These are phyloP conservation scores for Epinephelus lanceolatus DNA, from an alignment of 2,113 vertebrate species.

Conservation along the genomic window DNA sequence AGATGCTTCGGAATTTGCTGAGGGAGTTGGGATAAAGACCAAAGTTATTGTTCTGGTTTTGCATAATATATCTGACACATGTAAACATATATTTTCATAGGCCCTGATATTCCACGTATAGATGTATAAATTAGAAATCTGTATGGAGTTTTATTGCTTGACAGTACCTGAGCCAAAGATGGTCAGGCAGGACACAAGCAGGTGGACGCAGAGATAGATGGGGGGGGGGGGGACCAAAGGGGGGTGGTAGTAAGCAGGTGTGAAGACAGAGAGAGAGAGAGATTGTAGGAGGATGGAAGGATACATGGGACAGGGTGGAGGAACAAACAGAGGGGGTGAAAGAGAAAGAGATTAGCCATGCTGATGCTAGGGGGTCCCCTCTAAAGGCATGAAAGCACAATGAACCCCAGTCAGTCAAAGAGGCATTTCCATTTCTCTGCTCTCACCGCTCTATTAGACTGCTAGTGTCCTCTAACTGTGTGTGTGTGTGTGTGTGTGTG, in stretches of 20 bases:
- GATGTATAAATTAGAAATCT: not conserved
- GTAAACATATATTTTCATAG: not conserved
- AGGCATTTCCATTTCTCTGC: constrained; percentile 60
- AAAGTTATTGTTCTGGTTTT: too few relatives aligned
- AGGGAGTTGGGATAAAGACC: not conserved
- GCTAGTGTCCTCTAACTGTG: constrained; percentile 13
- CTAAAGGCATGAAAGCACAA: constrained; percentile 66
- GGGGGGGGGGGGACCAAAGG: not conserved
- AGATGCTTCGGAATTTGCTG: not conserved
- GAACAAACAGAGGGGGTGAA: constrained; percentile 13
- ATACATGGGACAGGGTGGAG: constrained; percentile 5
- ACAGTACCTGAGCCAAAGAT: not conserved
- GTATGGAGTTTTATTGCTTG: not conserved
- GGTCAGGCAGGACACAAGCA: not conserved
- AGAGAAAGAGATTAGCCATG: constrained; percentile 53
- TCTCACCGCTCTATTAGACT: constrained; percentile 56
- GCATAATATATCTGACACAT: not conserved
- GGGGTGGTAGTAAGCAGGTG: constrained; percentile 1
- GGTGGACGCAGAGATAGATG: not conserved
- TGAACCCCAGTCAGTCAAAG: constrained; percentile 53
- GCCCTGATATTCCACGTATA: not conserved
- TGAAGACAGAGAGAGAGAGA: not conserved
- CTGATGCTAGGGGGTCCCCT: constrained; percentile 49
- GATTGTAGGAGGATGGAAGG: constrained; percentile 6
- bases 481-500: constrained; percentile 42